A percentile compares a stretch with the other conserved stretches of the same genome.
phyloP scores from a whole-genome alignment of 2,888 invertebrate genomes.

The Empis livida region DNA sequence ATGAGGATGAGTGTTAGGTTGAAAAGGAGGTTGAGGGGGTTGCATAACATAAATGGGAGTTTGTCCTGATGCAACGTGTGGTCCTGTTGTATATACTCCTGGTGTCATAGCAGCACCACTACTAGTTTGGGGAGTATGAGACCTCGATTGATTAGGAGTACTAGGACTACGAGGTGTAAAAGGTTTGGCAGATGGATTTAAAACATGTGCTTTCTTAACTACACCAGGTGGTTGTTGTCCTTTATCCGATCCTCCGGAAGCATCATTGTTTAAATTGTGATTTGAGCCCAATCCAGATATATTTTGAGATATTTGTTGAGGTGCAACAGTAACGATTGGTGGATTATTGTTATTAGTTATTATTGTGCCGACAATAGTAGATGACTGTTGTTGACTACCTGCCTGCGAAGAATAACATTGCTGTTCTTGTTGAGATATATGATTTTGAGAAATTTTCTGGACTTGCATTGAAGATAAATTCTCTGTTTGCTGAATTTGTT shows the following conservation, averaged over 20 bases:
- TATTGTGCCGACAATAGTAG: constrained; percentile 23
- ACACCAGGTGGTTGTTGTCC: constrained; percentile 34
- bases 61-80: constrained; percentile 29
- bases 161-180: constrained; percentile 65
- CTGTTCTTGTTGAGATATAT: constrained; percentile 14
- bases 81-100: constrained; percentile 23
- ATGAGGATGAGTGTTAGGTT: constrained; percentile 30
- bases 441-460: constrained; percentile 15
- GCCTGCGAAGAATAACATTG: constrained; percentile 21
- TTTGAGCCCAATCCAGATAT: constrained; percentile 1
- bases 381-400: constrained; percentile 18
- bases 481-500: constrained; percentile 1
- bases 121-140: constrained; percentile 79
- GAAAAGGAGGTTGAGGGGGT: constrained; percentile 28
- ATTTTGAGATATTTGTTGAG: constrained; percentile 8
- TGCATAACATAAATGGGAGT: constrained; percentile 34
- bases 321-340: constrained; percentile 18
- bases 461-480: constrained; percentile 12
- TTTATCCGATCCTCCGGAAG: constrained; percentile 43
- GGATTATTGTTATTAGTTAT: constrained; percentile 10
- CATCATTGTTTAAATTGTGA: constrained; percentile 2
- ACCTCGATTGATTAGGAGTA: constrained; percentile 51
- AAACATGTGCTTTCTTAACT: constrained; percentile 52
- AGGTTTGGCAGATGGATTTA: constrained; percentile 78
- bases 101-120: constrained; percentile 39